Base-by-base conservation (phyloP, 2,888 invertebrate species). In the Zygogramma bicolorata region DNA sequence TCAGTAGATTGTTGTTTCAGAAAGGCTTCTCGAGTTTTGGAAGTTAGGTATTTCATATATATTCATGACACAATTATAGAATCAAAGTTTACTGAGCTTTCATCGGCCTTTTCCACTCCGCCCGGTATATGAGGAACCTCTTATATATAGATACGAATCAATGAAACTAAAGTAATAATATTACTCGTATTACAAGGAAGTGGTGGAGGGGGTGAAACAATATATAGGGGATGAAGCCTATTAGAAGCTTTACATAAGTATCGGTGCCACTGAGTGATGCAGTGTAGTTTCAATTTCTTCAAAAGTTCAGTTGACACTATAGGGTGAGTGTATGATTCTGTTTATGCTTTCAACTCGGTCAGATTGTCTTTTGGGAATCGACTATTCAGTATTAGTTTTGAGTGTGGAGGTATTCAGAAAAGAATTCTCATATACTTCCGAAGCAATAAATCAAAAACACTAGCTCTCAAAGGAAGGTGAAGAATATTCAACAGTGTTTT, bases 171-270 rank as follows among this genome's bases (percentile, higher is more conserved):
- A 76, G 74, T 80, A 80, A 81, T 79, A 81, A 79, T 78, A 79
- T 76, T 81, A 82, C 78, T 80, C 80, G 78, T 81, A 77, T 76
- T 72, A 78, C 65, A 61, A 65, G 70, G 59, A 49, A 63, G 63
- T 59, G 40, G 72, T 77, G 77, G 83, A 77, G 84, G 84, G 84
- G 84, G 79, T 80, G 77, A 77, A 68, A 77, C 81, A 75, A 82
- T 85, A 85, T 84, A 85, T 79, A 85, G 80, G 82, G 83, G 84
- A 84, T 82, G 84, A 84, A 85, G 82, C 84, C 84, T 80, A 76
- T 81, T 79, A 82, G 83, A 75, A 82, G 80, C 76, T 71, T 68
- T 71, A 75, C 74, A 71, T 69, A 71, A 65, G 71, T 73, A 63
- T 58, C 46, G 59, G 71, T 75, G 71, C 65, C 46, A 27, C 2